Conservation (phyloP, 1,140 invertebrate species). For the Leucophenga varia region DNA sequence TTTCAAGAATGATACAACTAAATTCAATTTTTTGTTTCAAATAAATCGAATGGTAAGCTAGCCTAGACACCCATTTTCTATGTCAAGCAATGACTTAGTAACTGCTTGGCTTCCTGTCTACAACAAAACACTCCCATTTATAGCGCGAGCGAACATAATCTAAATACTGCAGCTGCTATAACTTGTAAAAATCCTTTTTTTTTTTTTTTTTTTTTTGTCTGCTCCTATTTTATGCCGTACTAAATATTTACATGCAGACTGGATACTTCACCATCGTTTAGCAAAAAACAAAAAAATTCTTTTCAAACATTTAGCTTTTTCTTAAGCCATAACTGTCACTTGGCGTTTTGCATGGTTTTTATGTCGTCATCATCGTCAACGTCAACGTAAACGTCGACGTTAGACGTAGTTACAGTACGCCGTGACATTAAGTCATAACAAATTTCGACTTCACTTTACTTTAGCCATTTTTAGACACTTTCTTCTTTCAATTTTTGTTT, state of each 20-base stretch:
- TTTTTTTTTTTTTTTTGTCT: constrained; percentile 46
- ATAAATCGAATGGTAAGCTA: too few species aligned
- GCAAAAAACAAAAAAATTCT: constrained; percentile 12
- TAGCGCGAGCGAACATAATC: too few species aligned
- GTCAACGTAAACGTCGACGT: too few species aligned
- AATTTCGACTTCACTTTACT: neutral
- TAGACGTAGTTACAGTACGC: neutral
- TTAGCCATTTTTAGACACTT: neutral
- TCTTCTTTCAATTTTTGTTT: constrained; percentile 6
- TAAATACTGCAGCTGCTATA: constrained; percentile 40
- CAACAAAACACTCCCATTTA: too few species aligned
- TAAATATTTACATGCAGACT: too few species aligned
- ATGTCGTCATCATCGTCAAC: too few species aligned
- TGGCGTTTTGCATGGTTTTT: constrained; percentile 3
- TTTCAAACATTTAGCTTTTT: constrained; percentile 19
- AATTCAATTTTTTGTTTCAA: too few species aligned
- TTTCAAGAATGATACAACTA: too few species aligned
- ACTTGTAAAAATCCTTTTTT: constrained; percentile 38
- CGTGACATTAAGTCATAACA: constrained; percentile 47
- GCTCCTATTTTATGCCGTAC: constrained; percentile 5
- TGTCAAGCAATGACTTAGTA: too few species aligned
- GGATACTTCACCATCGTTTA: too few species aligned
- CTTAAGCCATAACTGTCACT: constrained; percentile 27
- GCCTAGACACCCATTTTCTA: too few species aligned
- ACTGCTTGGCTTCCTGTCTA: too few species aligned